These are phyloP conservation scores for Spisula solida DNA, from an alignment of 2,888 invertebrate species.

Conservation along the genomic window DNA sequence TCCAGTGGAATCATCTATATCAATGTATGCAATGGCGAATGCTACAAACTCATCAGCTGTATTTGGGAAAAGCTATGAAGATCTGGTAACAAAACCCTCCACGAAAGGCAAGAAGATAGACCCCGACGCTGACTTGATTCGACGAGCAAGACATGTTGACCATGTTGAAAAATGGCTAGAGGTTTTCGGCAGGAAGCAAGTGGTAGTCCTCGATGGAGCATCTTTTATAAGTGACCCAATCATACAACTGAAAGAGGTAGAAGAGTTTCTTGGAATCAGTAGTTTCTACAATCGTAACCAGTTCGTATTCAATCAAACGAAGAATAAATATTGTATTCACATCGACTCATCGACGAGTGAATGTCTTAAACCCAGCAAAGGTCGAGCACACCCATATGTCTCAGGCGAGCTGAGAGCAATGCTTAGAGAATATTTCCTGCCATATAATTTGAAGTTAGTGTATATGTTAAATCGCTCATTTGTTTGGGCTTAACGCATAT, in stretches of 20 bases:
- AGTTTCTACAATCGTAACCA: neutral
- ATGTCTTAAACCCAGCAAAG: neutral
- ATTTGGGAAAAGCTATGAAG: neutral
- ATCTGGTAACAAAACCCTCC: neutral
- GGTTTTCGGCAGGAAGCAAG: neutral
- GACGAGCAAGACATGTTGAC: neutral
- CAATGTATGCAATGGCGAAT: neutral
- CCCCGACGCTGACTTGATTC: neutral
- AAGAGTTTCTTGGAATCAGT: neutral
- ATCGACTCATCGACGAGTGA: too few relatives aligned
- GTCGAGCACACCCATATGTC: slow-evolving; percentile 4
- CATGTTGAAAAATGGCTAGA: neutral
- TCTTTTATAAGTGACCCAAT: neutral
- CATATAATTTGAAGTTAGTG: neutral
- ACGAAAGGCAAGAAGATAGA: neutral
- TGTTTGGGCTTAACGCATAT: neutral
- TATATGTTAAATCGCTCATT: neutral
- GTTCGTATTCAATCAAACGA: slow-evolving; percentile 13
- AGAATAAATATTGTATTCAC: neutral
- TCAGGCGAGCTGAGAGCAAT: neutral
- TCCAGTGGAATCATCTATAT: slow-evolving; percentile 7
- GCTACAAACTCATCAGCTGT: neutral
- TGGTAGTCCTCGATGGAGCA: neutral
- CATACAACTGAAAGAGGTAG: neutral
- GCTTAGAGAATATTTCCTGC: neutral